phyloP scores from a whole-genome alignment of 2,113 vertebrate genomes.

The Kryptolebias marmoratus region DNA sequence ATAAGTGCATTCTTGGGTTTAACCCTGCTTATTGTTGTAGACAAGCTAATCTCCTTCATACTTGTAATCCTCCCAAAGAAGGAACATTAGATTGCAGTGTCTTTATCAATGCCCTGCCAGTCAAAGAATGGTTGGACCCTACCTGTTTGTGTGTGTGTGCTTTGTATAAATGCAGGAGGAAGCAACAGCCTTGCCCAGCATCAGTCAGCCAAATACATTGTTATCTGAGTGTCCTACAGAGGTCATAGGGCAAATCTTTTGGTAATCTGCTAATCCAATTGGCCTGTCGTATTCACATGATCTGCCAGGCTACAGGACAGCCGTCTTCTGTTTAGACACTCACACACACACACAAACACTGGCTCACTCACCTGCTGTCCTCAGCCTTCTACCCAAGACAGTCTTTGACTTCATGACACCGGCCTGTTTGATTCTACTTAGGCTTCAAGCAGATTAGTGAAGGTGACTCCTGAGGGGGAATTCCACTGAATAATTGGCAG shows the following conservation, averaged over 20 bases:
- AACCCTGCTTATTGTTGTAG: slow-evolving; percentile 67
- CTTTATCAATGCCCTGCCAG: slow-evolving; percentile 63
- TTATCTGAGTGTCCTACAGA: slow-evolving; percentile 68
- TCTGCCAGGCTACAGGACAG: slow-evolving; percentile 58
- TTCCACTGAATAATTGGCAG: slow-evolving; percentile 76
- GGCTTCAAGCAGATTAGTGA: slow-evolving; percentile 77
- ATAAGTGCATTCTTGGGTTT: slow-evolving; percentile 50
- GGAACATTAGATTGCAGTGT: slow-evolving; percentile 64
- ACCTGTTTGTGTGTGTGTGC: slow-evolving; percentile 1
- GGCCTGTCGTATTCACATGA: slow-evolving; percentile 78
- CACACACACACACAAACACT: slow-evolving; percentile 29
- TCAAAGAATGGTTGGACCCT: slow-evolving; percentile 50
- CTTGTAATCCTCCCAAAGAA: slow-evolving; percentile 70
- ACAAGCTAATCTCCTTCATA: slow-evolving; percentile 71
- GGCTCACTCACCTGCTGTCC: slow-evolving; percentile 24
- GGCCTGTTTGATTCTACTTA: slow-evolving; percentile 68
- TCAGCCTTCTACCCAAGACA: slow-evolving; percentile 34
- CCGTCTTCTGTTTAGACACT: slow-evolving; percentile 53
- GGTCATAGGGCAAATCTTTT: slow-evolving; percentile 77
- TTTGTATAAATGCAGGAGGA: slow-evolving; percentile 39
- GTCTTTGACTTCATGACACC: slow-evolving; percentile 64
- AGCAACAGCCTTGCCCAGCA: slow-evolving; percentile 53
- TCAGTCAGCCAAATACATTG: slow-evolving; percentile 62
- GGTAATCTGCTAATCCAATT: slow-evolving; percentile 84
- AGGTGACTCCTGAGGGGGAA: slow-evolving; percentile 77